Percentiles rank a stretch among this genome's conserved stretches.
phyloP scores from a whole-genome alignment of 2,113 vertebrate species.

The Ictidomys tridecemlineatus region DNA sequence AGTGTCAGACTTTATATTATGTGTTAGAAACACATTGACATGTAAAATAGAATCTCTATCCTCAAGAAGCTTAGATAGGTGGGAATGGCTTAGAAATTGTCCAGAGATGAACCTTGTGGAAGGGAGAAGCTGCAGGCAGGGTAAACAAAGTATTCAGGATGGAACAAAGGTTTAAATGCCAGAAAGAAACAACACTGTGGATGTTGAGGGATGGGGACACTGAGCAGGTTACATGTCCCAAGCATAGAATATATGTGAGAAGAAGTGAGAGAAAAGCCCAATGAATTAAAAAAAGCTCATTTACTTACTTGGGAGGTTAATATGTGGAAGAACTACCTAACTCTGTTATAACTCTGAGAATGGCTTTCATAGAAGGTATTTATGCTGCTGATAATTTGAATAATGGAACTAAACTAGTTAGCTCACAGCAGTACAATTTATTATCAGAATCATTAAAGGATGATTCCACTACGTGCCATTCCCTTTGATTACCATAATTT shows the following conservation, averaged over 20 bases:
- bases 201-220: no score
- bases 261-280: neutral
- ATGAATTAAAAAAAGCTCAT: neutral
- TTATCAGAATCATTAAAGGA: conserved; percentile 34
- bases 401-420: neutral
- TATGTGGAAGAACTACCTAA: neutral
- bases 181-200: neutral
- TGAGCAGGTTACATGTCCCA: no score
- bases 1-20: accelerated
- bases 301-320: neutral
- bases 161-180: neutral
- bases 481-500: conserved; percentile 5
- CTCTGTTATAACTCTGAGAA: neutral
- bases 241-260: neutral
- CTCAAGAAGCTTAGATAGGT: neutral
- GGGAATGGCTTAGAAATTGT: neutral
- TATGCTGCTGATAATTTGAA: neutral
- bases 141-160: accelerated
- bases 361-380: neutral
- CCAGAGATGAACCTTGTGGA: neutral
- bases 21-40: neutral
- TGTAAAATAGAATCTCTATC: neutral
- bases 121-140: neutral
- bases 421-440: neutral
- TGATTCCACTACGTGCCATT: neutral